phyloP scores from a whole-genome alignment of 2,888 invertebrate species.

The Sinelater perroti region DNA sequence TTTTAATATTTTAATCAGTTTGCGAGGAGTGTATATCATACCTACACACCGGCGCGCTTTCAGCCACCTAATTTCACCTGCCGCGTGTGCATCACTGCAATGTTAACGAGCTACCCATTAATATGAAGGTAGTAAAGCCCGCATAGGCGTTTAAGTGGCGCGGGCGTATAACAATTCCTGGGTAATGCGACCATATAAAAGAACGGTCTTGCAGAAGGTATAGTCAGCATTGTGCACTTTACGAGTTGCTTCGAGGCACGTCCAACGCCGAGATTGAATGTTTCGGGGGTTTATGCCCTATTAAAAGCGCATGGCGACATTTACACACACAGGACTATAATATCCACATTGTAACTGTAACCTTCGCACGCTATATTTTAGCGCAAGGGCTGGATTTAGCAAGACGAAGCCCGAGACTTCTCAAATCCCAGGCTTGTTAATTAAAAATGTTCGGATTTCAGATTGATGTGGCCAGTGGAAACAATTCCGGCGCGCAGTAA shows the following conservation, averaged over 20 bases:
- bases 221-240: constrained; percentile 40
- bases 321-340: constrained; percentile 14
- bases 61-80: constrained; percentile 1
- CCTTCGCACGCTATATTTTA: constrained; percentile 19
- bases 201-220: constrained; percentile 31
- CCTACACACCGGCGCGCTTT: too few relatives aligned
- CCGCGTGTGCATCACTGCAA: not conserved
- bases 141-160: constrained; percentile 18
- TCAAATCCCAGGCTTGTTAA: constrained; percentile 5
- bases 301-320: constrained; percentile 42
- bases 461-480: constrained; percentile 9
- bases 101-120: constrained; percentile 6
- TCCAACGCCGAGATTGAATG: constrained; percentile 44
- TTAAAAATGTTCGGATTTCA: constrained; percentile 9
- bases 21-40: too few relatives aligned
- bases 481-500: constrained; percentile 7
- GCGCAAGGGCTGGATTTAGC: not conserved
- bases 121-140: constrained; percentile 13
- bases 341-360: constrained; percentile 17
- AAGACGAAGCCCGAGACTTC: not conserved
- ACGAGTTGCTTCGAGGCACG: constrained; percentile 40
- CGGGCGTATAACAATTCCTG: constrained; percentile 16
- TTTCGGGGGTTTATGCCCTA: constrained; percentile 43
- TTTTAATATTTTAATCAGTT: too few relatives aligned
- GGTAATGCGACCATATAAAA: constrained; percentile 31